Evolutionary conservation across 2,113 vertebrate species (phyloP).

Genomic region (Corydoras sp.): DNA sequence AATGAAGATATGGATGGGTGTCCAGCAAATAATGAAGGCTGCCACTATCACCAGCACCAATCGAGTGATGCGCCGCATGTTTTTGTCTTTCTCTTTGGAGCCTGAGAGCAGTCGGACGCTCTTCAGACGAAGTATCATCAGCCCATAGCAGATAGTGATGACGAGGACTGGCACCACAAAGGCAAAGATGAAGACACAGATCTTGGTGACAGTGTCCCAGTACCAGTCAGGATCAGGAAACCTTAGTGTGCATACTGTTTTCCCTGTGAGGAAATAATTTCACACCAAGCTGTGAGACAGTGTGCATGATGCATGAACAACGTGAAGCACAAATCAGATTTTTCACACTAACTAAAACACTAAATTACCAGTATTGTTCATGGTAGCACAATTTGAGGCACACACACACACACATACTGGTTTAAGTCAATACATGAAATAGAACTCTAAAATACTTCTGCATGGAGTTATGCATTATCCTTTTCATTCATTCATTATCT

Average conservation of each 20-base stretch:
- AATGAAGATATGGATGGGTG: conserved; percentile 93
- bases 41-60: conserved; percentile 95
- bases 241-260: conserved; percentile 75
- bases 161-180: conserved; percentile 88
- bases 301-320: no score
- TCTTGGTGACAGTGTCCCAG: conserved; percentile 92
- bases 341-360: no score
- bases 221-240: conserved; percentile 88
- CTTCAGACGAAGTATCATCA: conserved; percentile 88
- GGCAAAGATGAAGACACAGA: conserved; percentile 94
- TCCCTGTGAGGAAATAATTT: conserved; percentile 45
- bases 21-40: conserved; percentile 94
- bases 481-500: no score
- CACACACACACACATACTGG: no score
- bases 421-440: no score
- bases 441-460: no score
- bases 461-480: no score
- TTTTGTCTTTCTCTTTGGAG: conserved; percentile 91
- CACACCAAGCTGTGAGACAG: no score
- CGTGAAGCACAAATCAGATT: no score
- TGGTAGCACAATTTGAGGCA: no score
- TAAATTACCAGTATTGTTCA: no score
- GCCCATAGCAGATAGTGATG: conserved; percentile 88
- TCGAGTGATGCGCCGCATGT: conserved; percentile 87
- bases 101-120: conserved; percentile 88